Evolutionary conservation across 2,888 invertebrate species (phyloP), one percentile per base, ranked within the genome.

Genomic region (Arge pagana): DNA sequence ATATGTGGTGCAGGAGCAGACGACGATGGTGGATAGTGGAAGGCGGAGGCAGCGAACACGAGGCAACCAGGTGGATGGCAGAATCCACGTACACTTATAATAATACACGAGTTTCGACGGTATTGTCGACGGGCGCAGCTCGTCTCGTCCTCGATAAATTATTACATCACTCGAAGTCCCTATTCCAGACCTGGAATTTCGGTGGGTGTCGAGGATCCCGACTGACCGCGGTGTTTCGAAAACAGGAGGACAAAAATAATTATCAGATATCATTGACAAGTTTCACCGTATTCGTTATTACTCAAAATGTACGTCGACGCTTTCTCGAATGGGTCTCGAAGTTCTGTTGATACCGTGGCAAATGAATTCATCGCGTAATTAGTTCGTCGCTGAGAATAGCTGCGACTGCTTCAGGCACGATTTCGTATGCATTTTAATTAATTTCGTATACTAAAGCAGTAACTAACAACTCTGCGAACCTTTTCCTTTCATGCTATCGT

Each of bases 391-490:
- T n/a, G n/a, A n/a, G n/a, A n/a, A n/a, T n/a, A n/a, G n/a, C n/a
- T n/a, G n/a, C n/a, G n/a, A n/a, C n/a, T n/a, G n/a, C n/a, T n/a
- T n/a, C n/a, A n/a, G n/a, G n/a, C n/a, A n/a, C 66, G 63, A 66
- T 67, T 67, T 66, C 64, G 65, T 64, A 64, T 67, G 66, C 64
- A 64, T 67, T 69, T 67, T 66, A 68, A 70, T 68, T 70, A 72
- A 70, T 71, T 66, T 61, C 59, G 59, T 57, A 53, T 60, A 58
- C 57, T 35, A 57, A 62, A 66, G 59, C 61, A 60, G 61, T 62
- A 64, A 61, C 63, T 61, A 62, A 60, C 59, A 63, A 62, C 62
- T 60, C 64, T 58, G 55, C 57, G 36, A n/a, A n/a, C n/a, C n/a
- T n/a, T n/a, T n/a, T n/a, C n/a, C n/a, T n/a, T n/a, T n/a, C n/a